Evolutionary conservation across 1,140 invertebrate genomes (phyloP).

Genomic region (Gonioctena quinquepunctata): DNA sequence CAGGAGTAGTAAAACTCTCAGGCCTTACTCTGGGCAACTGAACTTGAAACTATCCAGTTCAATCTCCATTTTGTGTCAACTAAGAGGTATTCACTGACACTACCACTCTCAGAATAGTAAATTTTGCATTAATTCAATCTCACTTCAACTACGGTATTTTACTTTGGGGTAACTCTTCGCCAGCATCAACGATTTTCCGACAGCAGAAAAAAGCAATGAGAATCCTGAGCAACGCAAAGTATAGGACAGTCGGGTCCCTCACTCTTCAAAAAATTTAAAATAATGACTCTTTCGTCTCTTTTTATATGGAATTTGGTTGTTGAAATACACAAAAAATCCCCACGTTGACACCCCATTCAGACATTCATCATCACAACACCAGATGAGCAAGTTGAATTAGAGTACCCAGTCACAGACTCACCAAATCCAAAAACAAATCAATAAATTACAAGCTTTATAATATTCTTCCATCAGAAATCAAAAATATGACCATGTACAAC

Average conservation of each 20-base stretch:
- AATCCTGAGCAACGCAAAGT: not conserved
- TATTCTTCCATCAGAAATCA: not conserved
- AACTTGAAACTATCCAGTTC: not conserved
- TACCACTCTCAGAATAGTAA: not conserved
- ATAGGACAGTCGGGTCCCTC: not conserved
- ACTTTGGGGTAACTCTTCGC: conserved; percentile 7
- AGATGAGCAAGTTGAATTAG: not conserved
- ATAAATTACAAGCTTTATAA: not conserved
- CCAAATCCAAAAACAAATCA: no score
- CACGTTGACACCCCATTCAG: not conserved
- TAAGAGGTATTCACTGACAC: not conserved
- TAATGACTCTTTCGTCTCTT: not conserved
- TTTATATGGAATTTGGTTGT: not conserved
- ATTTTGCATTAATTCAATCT: conserved; percentile 1
- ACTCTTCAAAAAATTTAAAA: not conserved
- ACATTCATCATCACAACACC: not conserved
- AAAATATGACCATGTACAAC: not conserved
- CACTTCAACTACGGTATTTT: not conserved
- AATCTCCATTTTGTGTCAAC: not conserved
- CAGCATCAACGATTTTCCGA: not conserved
- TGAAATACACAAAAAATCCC: not conserved
- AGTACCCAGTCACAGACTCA: not conserved
- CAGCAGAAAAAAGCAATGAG: conserved; percentile 11
- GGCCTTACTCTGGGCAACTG: no score
- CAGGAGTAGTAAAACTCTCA: no score